A percentile compares a stretch with the other conserved stretches of the same genome.
Conservation (phyloP, 2,797 vertebrate species). For the Melanotaenia trifasciata region DNA sequence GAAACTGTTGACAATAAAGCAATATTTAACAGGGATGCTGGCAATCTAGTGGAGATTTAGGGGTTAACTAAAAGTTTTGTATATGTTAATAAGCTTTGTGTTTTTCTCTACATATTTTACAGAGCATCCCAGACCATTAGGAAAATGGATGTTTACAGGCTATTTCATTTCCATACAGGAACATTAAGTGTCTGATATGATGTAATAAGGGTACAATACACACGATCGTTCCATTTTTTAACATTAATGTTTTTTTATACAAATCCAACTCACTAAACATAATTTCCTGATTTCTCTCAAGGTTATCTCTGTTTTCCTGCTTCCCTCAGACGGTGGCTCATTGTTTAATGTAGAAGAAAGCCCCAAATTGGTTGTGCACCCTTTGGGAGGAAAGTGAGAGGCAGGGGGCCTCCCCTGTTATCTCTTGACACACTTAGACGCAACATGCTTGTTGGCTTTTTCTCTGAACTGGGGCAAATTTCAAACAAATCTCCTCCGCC, state of each 20-base stretch:
- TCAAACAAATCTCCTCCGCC: slow-evolving; percentile 68
- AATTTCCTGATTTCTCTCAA: slow-evolving; percentile 14
- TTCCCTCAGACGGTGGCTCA: slow-evolving; percentile 55
- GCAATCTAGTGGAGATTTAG: too few relatives aligned
- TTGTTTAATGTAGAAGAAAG: slow-evolving; percentile 74
- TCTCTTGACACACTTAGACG: slow-evolving; percentile 64
- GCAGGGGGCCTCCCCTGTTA: slow-evolving; percentile 49
- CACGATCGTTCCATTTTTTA: neutral
- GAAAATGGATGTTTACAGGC: too few relatives aligned
- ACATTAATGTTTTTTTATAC: slow-evolving; percentile 7
- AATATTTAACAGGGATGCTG: too few relatives aligned
- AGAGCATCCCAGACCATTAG: too few relatives aligned
- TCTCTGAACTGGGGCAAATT: slow-evolving; percentile 71
- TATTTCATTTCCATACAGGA: neutral
- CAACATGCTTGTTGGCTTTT: slow-evolving; percentile 50
- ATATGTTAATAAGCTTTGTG: too few relatives aligned
- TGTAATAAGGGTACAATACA: neutral
- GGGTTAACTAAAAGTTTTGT: too few relatives aligned
- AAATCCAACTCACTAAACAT: slow-evolving; percentile 20
- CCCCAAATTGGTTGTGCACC: slow-evolving; percentile 49
- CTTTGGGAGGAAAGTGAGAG: slow-evolving; percentile 48
- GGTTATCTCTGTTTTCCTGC: slow-evolving; percentile 44
- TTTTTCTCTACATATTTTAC: too few relatives aligned
- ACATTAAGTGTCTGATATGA: neutral
- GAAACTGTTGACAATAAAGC: too few relatives aligned